These are phyloP conservation scores for Scortum barcoo DNA, from an alignment of 2,113 vertebrate species.

Conservation along the genomic window DNA sequence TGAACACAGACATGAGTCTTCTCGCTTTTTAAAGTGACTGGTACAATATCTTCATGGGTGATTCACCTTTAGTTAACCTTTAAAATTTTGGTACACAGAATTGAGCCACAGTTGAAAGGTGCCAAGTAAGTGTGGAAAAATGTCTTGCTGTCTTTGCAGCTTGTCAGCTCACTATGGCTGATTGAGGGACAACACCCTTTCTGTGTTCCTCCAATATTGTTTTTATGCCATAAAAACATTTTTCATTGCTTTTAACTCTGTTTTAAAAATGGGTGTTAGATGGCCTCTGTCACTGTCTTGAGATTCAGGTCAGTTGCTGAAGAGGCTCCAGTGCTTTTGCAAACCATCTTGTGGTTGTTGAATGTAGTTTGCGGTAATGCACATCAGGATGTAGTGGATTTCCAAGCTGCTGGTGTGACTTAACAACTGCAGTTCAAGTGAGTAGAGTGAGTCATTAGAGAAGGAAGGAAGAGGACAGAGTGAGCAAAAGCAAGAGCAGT, in stretches of 20 bases:
- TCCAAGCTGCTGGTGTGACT: constrained; percentile 64
- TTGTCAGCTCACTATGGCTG: not conserved
- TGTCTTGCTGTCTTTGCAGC: not conserved
- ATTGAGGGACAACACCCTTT: not conserved
- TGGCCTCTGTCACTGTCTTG: not conserved
- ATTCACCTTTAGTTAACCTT: not conserved
- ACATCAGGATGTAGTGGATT: constrained; percentile 43
- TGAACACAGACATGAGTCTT: constrained; percentile 3
- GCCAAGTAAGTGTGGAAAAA: constrained; percentile 24
- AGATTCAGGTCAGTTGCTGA: not conserved
- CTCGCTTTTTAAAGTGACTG: constrained; percentile 7
- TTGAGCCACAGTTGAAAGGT: not conserved
- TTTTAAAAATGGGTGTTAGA: not conserved
- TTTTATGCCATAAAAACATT: constrained; percentile 4
- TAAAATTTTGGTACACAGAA: not conserved
- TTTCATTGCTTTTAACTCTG: not conserved
- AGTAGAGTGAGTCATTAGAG: constrained; percentile 65
- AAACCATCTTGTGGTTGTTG: constrained; percentile 18
- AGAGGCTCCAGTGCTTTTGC: not conserved
- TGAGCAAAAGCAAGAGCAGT: constrained; percentile 43
- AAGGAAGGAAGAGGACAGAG: constrained; percentile 53
- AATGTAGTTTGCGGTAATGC: constrained; percentile 36
- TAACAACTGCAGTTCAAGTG: constrained; percentile 60
- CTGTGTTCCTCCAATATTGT: not conserved
- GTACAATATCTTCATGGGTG: not conserved